A percentile compares a stretch with the other conserved stretches of the same genome.
Conservation (phyloP, 1,140 invertebrate species). For the Phenacoccus solenopsis region DNA sequence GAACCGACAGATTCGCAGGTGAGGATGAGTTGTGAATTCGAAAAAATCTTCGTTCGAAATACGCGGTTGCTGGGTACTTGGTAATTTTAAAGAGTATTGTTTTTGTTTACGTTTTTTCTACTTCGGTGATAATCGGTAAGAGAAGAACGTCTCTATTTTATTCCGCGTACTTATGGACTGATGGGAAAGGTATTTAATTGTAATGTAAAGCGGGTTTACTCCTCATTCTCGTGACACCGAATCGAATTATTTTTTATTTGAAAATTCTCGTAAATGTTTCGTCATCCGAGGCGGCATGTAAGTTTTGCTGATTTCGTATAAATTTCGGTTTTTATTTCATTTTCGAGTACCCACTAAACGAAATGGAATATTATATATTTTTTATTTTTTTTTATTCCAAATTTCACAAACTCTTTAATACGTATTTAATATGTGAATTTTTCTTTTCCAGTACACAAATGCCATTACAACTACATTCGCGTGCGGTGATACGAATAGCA, state of each 20-base stretch:
- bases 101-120: too few species aligned
- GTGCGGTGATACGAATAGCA: neutral
- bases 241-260: neutral
- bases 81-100: neutral
- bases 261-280: neutral
- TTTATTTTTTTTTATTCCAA: too few species aligned
- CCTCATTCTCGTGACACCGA: neutral
- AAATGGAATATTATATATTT: too few species aligned
- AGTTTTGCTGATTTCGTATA: neutral
- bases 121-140: too few species aligned
- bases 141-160: neutral
- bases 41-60: neutral
- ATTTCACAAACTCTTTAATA: too few species aligned
- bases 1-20: neutral
- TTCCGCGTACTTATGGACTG: too few species aligned
- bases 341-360: too few species aligned
- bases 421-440: neutral
- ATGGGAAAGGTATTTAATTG: too few species aligned
- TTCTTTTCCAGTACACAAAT: neutral
- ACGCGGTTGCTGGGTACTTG: neutral
- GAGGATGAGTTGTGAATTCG: neutral
- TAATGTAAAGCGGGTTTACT: too few species aligned
- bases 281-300: neutral
- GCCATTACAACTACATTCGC: neutral
- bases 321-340: neutral